Evolutionary conservation across 1,140 invertebrate species (phyloP), one percentile per base, ranked within the genome.

Genomic region (Rhysida immarginata): DNA sequence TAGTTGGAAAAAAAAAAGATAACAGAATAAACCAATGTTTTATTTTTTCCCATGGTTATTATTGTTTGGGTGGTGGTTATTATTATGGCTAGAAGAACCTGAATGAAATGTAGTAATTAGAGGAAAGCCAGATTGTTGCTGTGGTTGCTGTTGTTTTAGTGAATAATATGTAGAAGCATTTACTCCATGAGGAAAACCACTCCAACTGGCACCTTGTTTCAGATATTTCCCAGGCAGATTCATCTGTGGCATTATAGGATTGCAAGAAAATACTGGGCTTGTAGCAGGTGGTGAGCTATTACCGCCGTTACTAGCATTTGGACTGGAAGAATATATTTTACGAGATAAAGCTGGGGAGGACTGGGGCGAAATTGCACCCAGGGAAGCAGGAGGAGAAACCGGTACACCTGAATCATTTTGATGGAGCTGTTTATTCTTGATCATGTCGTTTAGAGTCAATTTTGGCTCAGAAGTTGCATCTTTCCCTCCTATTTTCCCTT

Each of bases 201-300:
- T 41, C 52, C 52, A 53, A 53, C 27, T 41, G 24, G 52, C 52
- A 3, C 52, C 52, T 53, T 53, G 52, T 25, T 53, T 53, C 3
- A 29, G 52, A 42, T 20, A 53, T 13, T 48, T 48, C 11, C 45
- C 45, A 13, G 11, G 14, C 35, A 41, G n/a, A 11, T 11, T n/a
- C 23, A 13, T 11, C 14, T 48, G 45, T 11, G 11, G 21, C 8
- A n/a, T 41, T 11, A 41, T 11, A n/a, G 35, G 35, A n/a, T n/a
- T n/a, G n/a, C n/a, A n/a, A n/a, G n/a, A n/a, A n/a, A n/a, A n/a
- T n/a, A n/a, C n/a, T n/a, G n/a, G n/a, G n/a, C n/a, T n/a, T n/a
- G n/a, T n/a, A n/a, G n/a, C n/a, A n/a, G n/a, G n/a, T n/a, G n/a
- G n/a, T n/a, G n/a, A n/a, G 35, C 35, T 41, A n/a, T n/a, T n/a